phyloP scores from a whole-genome alignment of 2,888 invertebrate genomes.

The Parelbella ahira region DNA sequence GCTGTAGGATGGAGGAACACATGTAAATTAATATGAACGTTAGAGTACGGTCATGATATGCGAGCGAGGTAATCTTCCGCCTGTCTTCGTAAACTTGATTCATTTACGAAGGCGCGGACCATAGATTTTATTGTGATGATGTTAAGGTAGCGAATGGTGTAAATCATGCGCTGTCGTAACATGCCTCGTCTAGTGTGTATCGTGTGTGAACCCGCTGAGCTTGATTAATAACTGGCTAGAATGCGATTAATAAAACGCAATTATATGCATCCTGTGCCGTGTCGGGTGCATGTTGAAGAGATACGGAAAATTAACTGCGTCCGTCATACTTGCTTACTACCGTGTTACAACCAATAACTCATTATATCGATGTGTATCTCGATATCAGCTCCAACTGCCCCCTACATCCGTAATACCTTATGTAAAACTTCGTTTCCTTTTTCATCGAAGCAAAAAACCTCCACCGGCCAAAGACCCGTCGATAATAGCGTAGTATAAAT shows the following conservation, averaged over 20 bases:
- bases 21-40: slow-evolving; percentile 14
- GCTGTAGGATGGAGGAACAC: slow-evolving; percentile 7
- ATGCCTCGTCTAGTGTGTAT: slow-evolving; percentile 6
- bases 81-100: background rate
- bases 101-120: background rate
- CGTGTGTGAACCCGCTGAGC: slow-evolving; percentile 28
- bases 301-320: slow-evolving; percentile 35
- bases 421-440: slow-evolving; percentile 1
- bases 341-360: slow-evolving; percentile 39
- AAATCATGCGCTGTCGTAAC: background rate
- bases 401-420: slow-evolving; percentile 3
- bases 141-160: slow-evolving; percentile 3
- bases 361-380: slow-evolving; percentile 32
- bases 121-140: background rate
- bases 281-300: slow-evolving; percentile 31
- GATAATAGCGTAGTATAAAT: background rate
- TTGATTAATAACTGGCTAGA: slow-evolving; percentile 41
- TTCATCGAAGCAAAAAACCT: slow-evolving; percentile 7
- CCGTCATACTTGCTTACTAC: slow-evolving; percentile 42
- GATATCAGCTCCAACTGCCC: too few species aligned
- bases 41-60: too few species aligned
- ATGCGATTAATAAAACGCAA: slow-evolving; percentile 47
- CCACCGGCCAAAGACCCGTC: background rate
- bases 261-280: slow-evolving; percentile 43
- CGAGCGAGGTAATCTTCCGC: slow-evolving; percentile 13